Percentiles rank a stretch among this genome's conserved stretches.
phyloP scores from a whole-genome alignment of 2,113 vertebrate species.

The Desmodus rotundus region DNA sequence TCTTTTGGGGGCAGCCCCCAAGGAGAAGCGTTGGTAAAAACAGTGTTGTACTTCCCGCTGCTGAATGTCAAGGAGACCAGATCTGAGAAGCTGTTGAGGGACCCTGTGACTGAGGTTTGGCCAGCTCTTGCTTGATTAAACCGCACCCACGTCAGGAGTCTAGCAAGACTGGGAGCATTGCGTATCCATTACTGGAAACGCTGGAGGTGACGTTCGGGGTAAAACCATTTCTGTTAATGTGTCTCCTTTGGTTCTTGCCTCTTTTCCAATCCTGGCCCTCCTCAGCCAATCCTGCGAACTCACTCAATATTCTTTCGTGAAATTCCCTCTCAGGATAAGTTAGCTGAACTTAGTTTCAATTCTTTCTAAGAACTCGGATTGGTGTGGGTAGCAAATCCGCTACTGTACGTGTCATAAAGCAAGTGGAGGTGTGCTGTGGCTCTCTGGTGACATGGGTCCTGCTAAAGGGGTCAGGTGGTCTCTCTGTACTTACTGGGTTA shows the following conservation, averaged over 20 bases:
- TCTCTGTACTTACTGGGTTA: background rate
- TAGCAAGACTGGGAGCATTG: background rate
- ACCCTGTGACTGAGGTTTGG: background rate
- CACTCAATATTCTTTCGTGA: background rate
- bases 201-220: background rate
- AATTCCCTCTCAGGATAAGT: background rate
- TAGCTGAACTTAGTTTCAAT: background rate
- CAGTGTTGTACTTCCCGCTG: background rate
- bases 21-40: background rate
- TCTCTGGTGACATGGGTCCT: background rate
- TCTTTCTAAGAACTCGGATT: background rate
- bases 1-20: background rate
- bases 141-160: background rate
- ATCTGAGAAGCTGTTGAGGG: background rate
- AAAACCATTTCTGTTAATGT: background rate
- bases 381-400: background rate
- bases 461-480: background rate
- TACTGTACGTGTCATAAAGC: background rate
- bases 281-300: background rate
- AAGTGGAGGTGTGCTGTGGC: background rate
- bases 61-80: background rate
- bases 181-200: background rate
- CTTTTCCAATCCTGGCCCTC: background rate
- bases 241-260: background rate
- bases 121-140: background rate